Base-by-base conservation (phyloP, 2,113 vertebrate species). In the Urocolius indicus region DNA sequence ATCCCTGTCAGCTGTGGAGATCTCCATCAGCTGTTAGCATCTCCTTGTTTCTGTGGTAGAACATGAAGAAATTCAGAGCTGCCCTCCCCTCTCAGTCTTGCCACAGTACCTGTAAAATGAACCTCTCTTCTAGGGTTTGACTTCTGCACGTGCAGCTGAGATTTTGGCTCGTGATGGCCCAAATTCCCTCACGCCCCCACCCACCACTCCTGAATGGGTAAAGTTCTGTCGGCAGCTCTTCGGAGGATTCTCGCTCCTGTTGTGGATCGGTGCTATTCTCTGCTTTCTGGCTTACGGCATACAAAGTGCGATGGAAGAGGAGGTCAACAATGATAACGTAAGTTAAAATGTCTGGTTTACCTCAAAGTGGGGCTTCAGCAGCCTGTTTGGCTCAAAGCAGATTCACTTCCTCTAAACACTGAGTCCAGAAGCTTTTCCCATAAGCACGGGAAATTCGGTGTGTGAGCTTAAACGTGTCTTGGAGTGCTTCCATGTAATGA, bases 141-240 rank as follows among this genome's bases (percentile, higher is more conserved):
- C 98, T 65, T 6, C 94, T n/a, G 86, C 98, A 17, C 98, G 98
- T 88, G 99, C 98, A 52, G 99, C 98, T 62, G 99, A 99, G 97
- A 98, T 99, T 96, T 97, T 99, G 78, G 98, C 98, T 69, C 98
- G 99, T 21, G 99, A 99, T 43, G 99, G 99, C 19, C 99, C 99
- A 5, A 99, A 99, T 9, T 91, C 99, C 68, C 98, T 99, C 51
- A 99, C 99, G 0, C 99, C 99, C 3, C 99, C 99, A 19, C 99
- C 99, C 45, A 99, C 99, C 5, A 99, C 99, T 22, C 99, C 99
- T 3, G 99, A 99, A 86, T 99, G 99, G 99, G 96, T 99, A 9
- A 99, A 99, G 94, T 99, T 99, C 97, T 99, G 99, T 55, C 98
- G 97, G 95, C 99, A 99, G 97, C 98, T 99, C 26, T 99, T 99